phyloP scores from a whole-genome alignment of 2,113 vertebrate species.

The Polypterus senegalus region DNA sequence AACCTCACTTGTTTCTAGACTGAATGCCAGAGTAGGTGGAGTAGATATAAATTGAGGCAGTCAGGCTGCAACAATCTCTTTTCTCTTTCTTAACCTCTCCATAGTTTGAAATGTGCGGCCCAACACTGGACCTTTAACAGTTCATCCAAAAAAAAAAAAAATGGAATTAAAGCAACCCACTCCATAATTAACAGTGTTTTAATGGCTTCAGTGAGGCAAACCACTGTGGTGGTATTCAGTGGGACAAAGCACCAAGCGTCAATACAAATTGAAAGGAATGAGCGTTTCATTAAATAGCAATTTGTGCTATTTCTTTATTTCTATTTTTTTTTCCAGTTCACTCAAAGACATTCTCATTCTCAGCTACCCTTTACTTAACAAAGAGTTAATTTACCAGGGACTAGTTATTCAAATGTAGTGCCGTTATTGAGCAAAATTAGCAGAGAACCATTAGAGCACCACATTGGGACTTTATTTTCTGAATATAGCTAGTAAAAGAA shows the following conservation, averaged over 20 bases:
- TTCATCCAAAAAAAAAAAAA: background rate
- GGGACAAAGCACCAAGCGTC: slow-evolving; percentile 36
- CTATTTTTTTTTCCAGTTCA: slow-evolving; percentile 47
- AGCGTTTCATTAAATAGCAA: slow-evolving; percentile 57
- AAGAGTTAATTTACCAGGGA: slow-evolving; percentile 30
- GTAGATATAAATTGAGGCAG: slow-evolving; percentile 24
- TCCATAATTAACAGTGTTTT: slow-evolving; percentile 43
- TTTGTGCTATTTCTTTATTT: slow-evolving; percentile 33
- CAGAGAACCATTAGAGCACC: no score
- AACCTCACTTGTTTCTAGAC: slow-evolving; percentile 16
- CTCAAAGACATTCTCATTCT: slow-evolving; percentile 40
- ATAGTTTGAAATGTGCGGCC: slow-evolving; percentile 34
- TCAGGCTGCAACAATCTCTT: slow-evolving; percentile 31
- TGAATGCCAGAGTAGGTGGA: slow-evolving; percentile 18
- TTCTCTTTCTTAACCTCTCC: slow-evolving; percentile 36
- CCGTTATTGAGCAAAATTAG: no score
- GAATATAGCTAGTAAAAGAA: no score
- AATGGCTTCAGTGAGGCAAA: slow-evolving; percentile 44
- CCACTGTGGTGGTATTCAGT: slow-evolving; percentile 39
- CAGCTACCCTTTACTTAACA: slow-evolving; percentile 50
- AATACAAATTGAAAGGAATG: slow-evolving; percentile 42
- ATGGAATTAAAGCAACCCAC: slow-evolving; percentile 32
- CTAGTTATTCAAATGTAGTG: no score
- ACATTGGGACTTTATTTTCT: no score
- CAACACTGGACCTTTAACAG: slow-evolving; percentile 35